A percentile compares a stretch with the other conserved stretches of the same genome.
Conservation (phyloP, 2,113 vertebrate species). For the Odontesthes bonariensis region DNA sequence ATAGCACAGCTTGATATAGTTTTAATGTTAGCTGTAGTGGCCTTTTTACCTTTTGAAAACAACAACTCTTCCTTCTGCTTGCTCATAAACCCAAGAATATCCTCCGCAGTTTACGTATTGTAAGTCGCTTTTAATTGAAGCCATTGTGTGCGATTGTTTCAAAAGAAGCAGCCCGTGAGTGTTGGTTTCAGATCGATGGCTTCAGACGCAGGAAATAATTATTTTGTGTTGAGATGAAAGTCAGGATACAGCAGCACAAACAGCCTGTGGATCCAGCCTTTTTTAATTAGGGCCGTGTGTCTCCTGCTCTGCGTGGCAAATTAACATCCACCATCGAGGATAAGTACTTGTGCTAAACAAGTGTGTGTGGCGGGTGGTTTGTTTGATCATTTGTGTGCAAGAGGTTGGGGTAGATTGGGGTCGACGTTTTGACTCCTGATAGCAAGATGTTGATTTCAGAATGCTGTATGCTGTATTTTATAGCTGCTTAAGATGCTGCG, state of each 20-base stretch:
- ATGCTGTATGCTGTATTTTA: background rate
- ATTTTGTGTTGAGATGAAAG: slow-evolving; percentile 71
- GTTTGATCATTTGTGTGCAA: background rate
- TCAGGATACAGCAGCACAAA: slow-evolving; percentile 50
- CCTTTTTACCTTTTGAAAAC: slow-evolving; percentile 43
- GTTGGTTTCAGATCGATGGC: slow-evolving; percentile 69
- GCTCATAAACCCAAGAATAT: slow-evolving; percentile 54
- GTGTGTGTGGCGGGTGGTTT: background rate
- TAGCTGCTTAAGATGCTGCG: background rate
- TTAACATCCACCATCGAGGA: slow-evolving; percentile 56
- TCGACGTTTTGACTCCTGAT: slow-evolving; percentile 15
- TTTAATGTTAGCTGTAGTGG: slow-evolving; percentile 39
- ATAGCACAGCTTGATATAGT: slow-evolving; percentile 46
- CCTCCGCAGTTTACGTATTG: slow-evolving; percentile 46
- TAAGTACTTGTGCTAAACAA: slow-evolving; percentile 31
- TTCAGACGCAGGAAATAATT: slow-evolving; percentile 70
- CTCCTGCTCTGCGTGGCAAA: slow-evolving; percentile 50
- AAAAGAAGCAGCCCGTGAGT: slow-evolving; percentile 11
- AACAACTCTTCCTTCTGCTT: slow-evolving; percentile 32
- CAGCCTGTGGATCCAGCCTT: slow-evolving; percentile 63
- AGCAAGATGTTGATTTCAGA: slow-evolving; percentile 6
- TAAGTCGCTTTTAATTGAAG: slow-evolving; percentile 50
- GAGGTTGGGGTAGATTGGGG: background rate
- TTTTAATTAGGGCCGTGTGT: slow-evolving; percentile 69
- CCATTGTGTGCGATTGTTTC: slow-evolving; percentile 40